Conservation (phyloP, 2,888 invertebrate species). For the Papilio gigon region DNA sequence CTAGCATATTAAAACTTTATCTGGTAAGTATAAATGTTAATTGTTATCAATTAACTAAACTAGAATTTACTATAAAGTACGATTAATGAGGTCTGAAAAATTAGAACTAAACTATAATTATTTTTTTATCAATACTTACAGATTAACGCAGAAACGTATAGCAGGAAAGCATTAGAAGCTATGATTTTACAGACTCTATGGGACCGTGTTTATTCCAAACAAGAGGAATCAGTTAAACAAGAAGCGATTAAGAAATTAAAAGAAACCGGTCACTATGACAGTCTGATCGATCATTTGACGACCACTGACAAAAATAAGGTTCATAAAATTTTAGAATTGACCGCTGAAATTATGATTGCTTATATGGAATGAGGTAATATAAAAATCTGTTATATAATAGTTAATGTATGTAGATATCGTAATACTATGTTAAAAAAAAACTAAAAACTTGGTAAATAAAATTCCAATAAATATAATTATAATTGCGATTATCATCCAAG, state of each 20-base stretch:
- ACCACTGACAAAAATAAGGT: conserved; percentile 66
- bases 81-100: not conserved
- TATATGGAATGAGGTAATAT: conserved; percentile 55
- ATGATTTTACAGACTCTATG: conserved; percentile 71
- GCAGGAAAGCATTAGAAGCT: conserved; percentile 65
- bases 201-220: conserved; percentile 67
- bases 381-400: not conserved
- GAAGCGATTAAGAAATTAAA: conserved; percentile 62
- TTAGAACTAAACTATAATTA: not conserved
- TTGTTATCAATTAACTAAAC: no score
- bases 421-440: not conserved
- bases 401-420: no score
- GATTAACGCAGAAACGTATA: conserved; percentile 47
- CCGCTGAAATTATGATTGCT: conserved; percentile 64
- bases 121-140: conserved; percentile 15
- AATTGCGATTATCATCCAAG: no score
- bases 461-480: no score
- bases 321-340: conserved; percentile 57
- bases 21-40: conserved; percentile 15
- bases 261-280: conserved; percentile 62
- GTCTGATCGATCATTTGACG: conserved; percentile 57
- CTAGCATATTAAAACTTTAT: not conserved
- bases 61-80: no score
- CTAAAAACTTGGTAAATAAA: not conserved
- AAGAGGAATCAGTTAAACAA: conserved; percentile 62